phyloP scores from a whole-genome alignment of 2,888 invertebrate species.

The Deilephila porcellus region DNA sequence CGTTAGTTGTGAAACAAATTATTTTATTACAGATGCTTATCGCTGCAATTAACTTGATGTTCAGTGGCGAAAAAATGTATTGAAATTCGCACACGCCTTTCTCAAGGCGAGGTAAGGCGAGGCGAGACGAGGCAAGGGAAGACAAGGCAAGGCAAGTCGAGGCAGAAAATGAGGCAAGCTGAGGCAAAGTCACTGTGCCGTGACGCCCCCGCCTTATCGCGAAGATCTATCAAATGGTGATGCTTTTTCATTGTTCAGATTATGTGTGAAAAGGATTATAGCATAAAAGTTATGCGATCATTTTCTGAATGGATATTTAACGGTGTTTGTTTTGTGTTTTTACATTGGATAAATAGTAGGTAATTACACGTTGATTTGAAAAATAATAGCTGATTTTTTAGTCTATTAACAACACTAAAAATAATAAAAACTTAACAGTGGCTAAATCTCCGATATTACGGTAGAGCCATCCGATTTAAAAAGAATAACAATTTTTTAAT shows the following conservation, averaged over 20 bases:
- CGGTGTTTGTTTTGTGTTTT: background rate
- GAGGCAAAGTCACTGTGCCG: constrained; percentile 55
- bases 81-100: constrained; percentile 64
- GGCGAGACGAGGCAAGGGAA: too few relatives aligned
- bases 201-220: constrained; percentile 62
- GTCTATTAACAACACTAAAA: too few relatives aligned
- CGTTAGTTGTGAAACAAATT: constrained; percentile 59
- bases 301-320: background rate
- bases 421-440: too few relatives aligned
- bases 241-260: constrained; percentile 56
- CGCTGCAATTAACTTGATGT: constrained; percentile 63
- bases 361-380: too few relatives aligned
- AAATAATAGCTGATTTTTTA: too few relatives aligned
- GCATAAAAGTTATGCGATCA: constrained; percentile 26
- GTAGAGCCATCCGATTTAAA: too few relatives aligned
- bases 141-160: too few relatives aligned
- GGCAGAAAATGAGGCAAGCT: constrained; percentile 29
- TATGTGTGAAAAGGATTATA: constrained; percentile 60
- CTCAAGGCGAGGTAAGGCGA: constrained; percentile 55
- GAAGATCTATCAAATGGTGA: constrained; percentile 62
- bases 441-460: too few relatives aligned
- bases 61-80: constrained; percentile 60
- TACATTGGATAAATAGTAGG: background rate
- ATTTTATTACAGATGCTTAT: constrained; percentile 64
- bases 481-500: too few relatives aligned